A percentile compares a stretch with the other conserved stretches of the same genome.
These are phyloP conservation scores for Trachelus tabidus DNA, from an alignment of 2,888 invertebrate genomes.

Conservation along the genomic window DNA sequence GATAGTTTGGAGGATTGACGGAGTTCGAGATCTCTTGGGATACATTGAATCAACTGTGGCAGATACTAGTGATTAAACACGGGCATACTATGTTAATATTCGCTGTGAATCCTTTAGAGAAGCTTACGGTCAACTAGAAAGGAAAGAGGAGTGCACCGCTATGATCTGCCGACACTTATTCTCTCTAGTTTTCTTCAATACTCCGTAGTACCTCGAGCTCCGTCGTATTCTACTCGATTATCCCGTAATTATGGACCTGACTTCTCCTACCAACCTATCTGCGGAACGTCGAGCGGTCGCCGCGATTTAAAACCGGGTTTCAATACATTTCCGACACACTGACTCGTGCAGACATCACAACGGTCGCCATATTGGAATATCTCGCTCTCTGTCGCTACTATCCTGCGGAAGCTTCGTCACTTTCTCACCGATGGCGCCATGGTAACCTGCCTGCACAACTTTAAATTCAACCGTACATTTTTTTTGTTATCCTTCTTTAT, in stretches of 20 bases:
- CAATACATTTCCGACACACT: conserved; percentile 55
- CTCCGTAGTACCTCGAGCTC: background rate
- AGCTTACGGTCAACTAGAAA: background rate
- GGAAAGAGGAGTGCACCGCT: background rate
- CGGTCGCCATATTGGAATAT: conserved; percentile 56
- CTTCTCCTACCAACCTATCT: conserved; percentile 55
- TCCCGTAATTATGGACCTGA: background rate
- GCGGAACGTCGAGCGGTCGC: conserved; percentile 52
- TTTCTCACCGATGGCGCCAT: background rate
- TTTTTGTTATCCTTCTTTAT: background rate
- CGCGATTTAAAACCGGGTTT: conserved; percentile 48
- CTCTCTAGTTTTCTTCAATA: background rate
- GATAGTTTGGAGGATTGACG: background rate
- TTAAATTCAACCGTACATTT: background rate
- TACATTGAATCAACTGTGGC: background rate
- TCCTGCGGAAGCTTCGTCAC: background rate
- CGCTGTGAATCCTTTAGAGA: background rate
- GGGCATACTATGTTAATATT: background rate
- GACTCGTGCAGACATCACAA: conserved; percentile 50
- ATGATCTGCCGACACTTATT: background rate
- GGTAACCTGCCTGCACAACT: background rate
- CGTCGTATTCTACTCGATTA: background rate
- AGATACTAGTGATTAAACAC: background rate
- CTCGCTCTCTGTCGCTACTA: conserved; percentile 1
- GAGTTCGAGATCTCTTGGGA: background rate